These are phyloP conservation scores for Baronia brevicornis DNA, from an alignment of 2,888 invertebrate species.

Conservation along the genomic window DNA sequence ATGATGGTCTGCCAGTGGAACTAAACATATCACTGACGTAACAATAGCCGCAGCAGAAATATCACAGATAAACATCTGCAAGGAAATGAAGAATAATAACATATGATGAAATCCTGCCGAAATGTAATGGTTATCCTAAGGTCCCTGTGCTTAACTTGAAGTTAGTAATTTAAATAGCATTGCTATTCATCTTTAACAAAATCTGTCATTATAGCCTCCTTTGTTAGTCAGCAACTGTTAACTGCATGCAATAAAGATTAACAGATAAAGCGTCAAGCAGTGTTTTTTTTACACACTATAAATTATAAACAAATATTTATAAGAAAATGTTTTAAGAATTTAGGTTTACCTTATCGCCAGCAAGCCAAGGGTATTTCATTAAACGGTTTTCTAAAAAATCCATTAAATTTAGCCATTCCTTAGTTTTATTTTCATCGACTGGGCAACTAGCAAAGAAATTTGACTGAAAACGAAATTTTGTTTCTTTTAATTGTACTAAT, in stretches of 20 bases:
- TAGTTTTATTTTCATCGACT: slow-evolving; percentile 24
- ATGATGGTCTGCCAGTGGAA: slow-evolving; percentile 46
- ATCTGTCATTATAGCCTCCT: no score
- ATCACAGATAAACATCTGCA: slow-evolving; percentile 57
- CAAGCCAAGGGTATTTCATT: slow-evolving; percentile 36
- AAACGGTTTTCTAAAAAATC: slow-evolving; percentile 45
- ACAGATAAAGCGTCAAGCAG: no score
- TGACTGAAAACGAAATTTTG: slow-evolving; percentile 31
- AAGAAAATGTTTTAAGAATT: background rate
- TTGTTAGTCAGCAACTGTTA: no score
- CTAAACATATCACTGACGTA: slow-evolving; percentile 49
- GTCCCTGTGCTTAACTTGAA: no score
- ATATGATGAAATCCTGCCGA: no score
- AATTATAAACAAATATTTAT: no score
- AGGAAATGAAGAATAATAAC: no score
- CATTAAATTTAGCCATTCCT: slow-evolving; percentile 39
- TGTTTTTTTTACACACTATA: no score
- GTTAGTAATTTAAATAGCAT: no score
- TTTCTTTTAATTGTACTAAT: slow-evolving; percentile 1
- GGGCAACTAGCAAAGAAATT: slow-evolving; percentile 43
- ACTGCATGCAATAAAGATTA: no score
- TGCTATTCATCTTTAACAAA: no score
- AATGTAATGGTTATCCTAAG: no score
- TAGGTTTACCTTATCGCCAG: slow-evolving; percentile 48
- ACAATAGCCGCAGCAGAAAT: slow-evolving; percentile 60